Percentiles rank a stretch among this genome's conserved stretches.
These are phyloP conservation scores for Penaeus vannamei DNA, from an alignment of 1,140 invertebrate genomes.

Conservation along the genomic window DNA sequence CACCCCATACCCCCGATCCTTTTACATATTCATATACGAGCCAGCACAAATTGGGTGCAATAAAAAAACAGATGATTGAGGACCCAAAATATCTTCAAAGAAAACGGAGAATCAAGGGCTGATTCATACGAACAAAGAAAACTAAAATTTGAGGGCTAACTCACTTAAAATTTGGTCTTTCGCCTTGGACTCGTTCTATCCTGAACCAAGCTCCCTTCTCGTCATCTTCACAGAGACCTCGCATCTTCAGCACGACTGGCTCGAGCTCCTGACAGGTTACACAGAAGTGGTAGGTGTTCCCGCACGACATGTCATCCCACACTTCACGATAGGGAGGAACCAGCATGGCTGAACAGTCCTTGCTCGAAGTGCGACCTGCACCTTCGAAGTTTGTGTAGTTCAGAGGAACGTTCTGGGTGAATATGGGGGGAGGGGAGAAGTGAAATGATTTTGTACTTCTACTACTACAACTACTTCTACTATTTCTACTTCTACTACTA, in stretches of 20 bases:
- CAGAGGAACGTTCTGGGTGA: slow-evolving; percentile 21
- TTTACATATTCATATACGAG: too few species aligned
- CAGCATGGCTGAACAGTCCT: slow-evolving; percentile 28
- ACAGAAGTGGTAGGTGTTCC: slow-evolving; percentile 47
- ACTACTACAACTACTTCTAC: too few species aligned
- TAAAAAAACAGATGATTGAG: too few species aligned
- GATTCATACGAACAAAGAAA: too few species aligned
- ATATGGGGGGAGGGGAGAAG: neutral
- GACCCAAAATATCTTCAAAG: too few species aligned
- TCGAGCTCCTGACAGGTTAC: slow-evolving; percentile 25
- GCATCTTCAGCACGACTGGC: neutral
- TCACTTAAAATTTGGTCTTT: slow-evolving; percentile 26
- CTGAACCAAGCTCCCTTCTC: neutral
- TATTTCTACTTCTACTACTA: too few species aligned
- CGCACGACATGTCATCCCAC: slow-evolving; percentile 37
- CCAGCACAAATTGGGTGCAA: too few species aligned
- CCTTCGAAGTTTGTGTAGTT: slow-evolving; percentile 50
- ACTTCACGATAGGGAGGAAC: slow-evolving; percentile 41
- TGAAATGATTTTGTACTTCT: neutral
- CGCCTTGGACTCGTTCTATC: neutral
- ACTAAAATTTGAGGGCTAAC: neutral
- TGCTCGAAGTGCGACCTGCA: neutral
- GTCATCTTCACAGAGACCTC: slow-evolving; percentile 24
- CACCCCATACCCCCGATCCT: too few species aligned
- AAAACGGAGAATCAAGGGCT: too few species aligned